These are phyloP conservation scores for Spilarctia lutea DNA, from an alignment of 2,888 invertebrate genomes.

Conservation along the genomic window DNA sequence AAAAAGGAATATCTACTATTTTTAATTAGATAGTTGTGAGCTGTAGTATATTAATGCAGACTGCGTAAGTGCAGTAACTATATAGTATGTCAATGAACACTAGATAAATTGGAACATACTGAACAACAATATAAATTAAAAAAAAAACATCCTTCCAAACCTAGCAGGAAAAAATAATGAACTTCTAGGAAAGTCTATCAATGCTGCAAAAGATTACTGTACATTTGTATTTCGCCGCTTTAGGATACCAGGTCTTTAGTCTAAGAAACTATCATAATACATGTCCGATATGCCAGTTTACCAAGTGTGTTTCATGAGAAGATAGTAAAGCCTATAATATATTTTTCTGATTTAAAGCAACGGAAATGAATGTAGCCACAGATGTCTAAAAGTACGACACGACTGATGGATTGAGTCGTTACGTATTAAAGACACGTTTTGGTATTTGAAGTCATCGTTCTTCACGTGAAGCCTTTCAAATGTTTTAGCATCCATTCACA, in stretches of 20 bases:
- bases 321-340: background rate
- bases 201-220: background rate
- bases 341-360: background rate
- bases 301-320: background rate
- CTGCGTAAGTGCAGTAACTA: too few species aligned
- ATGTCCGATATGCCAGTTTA: background rate
- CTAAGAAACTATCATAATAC: too few species aligned
- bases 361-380: background rate
- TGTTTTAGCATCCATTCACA: background rate
- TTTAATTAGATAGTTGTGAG: too few species aligned
- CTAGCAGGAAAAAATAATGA: too few species aligned
- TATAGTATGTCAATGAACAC: too few species aligned
- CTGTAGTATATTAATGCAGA: too few species aligned
- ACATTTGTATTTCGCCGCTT: background rate
- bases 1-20: too few species aligned
- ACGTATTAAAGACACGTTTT: background rate
- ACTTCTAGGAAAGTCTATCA: background rate
- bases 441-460: background rate
- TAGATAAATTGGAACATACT: too few species aligned
- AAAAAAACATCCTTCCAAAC: too few species aligned
- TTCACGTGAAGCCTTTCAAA: background rate
- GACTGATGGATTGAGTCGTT: constrained; percentile 3
- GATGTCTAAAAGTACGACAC: background rate
- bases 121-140: too few species aligned
- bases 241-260: background rate